A percentile compares a stretch with the other conserved stretches of the same genome.
Evolutionary conservation across 2,797 vertebrate genomes (phyloP).

Genomic region (Lagocephalus sceleratus): DNA sequence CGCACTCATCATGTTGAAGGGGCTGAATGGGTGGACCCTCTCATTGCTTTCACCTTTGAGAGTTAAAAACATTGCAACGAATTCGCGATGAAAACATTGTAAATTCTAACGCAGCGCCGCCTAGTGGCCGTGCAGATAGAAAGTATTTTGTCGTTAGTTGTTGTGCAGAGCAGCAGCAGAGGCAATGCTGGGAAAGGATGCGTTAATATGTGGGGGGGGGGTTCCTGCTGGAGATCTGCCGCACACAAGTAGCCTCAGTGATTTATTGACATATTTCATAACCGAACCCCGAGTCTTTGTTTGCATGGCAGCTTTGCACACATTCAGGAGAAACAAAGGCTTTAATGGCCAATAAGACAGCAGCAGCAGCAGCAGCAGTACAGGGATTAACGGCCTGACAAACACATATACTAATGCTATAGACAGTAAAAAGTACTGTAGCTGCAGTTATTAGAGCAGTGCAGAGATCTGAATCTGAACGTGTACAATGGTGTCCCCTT

Average conservation of each 20-base stretch:
- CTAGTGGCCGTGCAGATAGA: conserved; percentile 35
- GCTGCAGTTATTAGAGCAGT: background rate
- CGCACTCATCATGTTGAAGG: background rate
- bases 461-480: background rate
- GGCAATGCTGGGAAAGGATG: conserved; percentile 28
- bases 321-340: conserved; percentile 1
- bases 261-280: conserved; percentile 16
- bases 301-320: background rate
- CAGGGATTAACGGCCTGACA: conserved; percentile 2
- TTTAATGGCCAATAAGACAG: background rate
- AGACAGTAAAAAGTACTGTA: background rate
- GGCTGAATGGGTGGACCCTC: conserved; percentile 30
- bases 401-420: background rate
- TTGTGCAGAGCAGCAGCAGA: conserved; percentile 25
- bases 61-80: conserved; percentile 29
- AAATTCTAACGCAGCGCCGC: conserved; percentile 45
- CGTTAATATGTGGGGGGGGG: background rate
- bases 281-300: background rate
- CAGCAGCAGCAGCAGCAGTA: background rate
- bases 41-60: conserved; percentile 27
- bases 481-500: background rate
- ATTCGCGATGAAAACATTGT: conserved; percentile 26
- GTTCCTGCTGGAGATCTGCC: conserved; percentile 6
- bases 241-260: conserved; percentile 1
- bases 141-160: conserved; percentile 10